Evolutionary conservation across 2,113 vertebrate genomes (phyloP).

Genomic region (Craseonycteris thonglongyai): DNA sequence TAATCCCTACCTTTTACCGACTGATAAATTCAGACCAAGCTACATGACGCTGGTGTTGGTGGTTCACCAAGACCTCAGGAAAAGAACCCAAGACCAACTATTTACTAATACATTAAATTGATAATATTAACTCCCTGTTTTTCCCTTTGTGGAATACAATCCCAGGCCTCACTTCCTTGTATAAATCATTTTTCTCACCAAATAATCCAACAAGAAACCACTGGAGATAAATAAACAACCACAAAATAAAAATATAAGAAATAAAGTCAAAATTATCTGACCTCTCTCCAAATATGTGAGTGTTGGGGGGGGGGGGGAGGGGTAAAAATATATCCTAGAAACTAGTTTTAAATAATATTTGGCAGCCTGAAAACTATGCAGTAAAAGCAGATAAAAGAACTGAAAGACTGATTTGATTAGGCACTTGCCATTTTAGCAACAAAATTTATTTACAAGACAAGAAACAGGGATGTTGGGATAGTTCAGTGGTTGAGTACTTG

Average conservation of each 20-base stretch:
- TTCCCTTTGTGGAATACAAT: slow-evolving; percentile 4
- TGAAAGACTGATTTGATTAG: neutral
- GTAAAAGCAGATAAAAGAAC: neutral
- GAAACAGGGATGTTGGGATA: neutral
- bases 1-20: neutral
- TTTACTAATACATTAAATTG: neutral
- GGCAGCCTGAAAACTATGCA: neutral
- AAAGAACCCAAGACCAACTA: neutral
- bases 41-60: neutral
- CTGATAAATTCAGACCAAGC: slow-evolving; percentile 18
- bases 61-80: neutral
- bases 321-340: neutral
- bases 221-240: neutral
- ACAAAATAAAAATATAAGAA: slow-evolving; percentile 25
- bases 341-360: neutral
- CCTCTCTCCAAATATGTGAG: neutral
- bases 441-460: neutral
- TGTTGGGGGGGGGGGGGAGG: too few species aligned
- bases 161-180: neutral
- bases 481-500: too few species aligned
- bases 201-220: slow-evolving; percentile 23
- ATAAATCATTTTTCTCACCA: slow-evolving; percentile 30
- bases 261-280: neutral
- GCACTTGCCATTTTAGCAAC: neutral
- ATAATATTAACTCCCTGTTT: neutral